Evolutionary conservation across 53 echinoderm and acorn worm species (phyloP).

Genomic region (Arbacia lixula): DNA sequence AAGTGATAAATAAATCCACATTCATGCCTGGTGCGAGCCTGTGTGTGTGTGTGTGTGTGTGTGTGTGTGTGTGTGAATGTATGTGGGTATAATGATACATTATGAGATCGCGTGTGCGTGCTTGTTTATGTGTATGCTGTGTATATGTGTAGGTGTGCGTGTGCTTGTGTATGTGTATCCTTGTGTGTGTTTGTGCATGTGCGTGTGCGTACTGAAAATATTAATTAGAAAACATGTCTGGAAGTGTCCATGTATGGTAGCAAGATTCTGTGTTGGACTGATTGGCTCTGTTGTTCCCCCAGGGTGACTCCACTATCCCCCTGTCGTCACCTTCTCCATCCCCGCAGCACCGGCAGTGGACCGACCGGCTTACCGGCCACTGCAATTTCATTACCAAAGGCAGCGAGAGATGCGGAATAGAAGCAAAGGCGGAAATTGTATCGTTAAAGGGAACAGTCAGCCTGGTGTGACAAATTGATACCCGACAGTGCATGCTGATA

Average conservation of each 20-base stretch:
- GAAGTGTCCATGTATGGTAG: no score
- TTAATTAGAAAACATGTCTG: no score
- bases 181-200: neutral
- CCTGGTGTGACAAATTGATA: no score
- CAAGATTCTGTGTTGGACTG: no score
- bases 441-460: neutral
- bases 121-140: neutral
- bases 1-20: neutral
- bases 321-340: neutral
- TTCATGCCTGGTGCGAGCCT: neutral
- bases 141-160: neutral
- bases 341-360: neutral
- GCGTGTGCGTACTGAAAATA: neutral
- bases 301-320: neutral
- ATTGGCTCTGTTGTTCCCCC: neutral
- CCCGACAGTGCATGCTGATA: no score
- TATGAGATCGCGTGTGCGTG: neutral
- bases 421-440: neutral
- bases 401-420: slow-evolving; percentile 21
- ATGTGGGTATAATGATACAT: neutral
- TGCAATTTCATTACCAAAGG: slow-evolving; percentile 33
- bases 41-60: neutral
- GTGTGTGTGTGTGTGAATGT: neutral
- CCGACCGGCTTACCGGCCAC: neutral
- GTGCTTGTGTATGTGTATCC: neutral